phyloP scores from a whole-genome alignment of 2,888 invertebrate species.

The Tipula unca region DNA sequence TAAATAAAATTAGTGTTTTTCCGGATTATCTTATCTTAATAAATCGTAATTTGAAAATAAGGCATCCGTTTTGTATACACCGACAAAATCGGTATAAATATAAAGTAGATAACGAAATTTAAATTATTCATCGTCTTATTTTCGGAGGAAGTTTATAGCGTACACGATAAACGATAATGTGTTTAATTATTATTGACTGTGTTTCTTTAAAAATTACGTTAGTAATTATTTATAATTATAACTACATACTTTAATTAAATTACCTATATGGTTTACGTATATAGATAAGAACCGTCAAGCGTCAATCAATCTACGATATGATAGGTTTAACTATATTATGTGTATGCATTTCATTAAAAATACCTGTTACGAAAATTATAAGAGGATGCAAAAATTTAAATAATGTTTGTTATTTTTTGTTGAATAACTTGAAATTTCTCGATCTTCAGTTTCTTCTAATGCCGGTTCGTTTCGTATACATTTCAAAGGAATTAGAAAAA shows the following conservation, averaged over 20 bases:
- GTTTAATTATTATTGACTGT: background rate
- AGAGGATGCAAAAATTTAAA: background rate
- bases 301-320: too few species aligned
- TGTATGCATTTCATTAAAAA: background rate
- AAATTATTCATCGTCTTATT: background rate
- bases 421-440: background rate
- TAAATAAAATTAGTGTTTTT: background rate
- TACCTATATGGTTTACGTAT: background rate
- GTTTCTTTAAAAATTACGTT: background rate
- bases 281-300: too few species aligned
- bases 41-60: background rate
- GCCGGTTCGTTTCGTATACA: background rate
- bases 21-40: background rate
- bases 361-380: background rate
- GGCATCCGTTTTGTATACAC: background rate
- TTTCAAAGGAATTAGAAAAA: background rate
- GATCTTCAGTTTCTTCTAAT: background rate
- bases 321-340: background rate
- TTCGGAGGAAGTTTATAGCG: too few species aligned
- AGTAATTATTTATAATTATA: background rate
- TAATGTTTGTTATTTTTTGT: background rate
- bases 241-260: too few species aligned
- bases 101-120: background rate
- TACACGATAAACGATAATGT: background rate
- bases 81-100: too few species aligned